Evolutionary conservation across 2,888 invertebrate genomes (phyloP), one percentile per base, ranked within the genome.

Genomic region (Diadegma fenestrale): DNA sequence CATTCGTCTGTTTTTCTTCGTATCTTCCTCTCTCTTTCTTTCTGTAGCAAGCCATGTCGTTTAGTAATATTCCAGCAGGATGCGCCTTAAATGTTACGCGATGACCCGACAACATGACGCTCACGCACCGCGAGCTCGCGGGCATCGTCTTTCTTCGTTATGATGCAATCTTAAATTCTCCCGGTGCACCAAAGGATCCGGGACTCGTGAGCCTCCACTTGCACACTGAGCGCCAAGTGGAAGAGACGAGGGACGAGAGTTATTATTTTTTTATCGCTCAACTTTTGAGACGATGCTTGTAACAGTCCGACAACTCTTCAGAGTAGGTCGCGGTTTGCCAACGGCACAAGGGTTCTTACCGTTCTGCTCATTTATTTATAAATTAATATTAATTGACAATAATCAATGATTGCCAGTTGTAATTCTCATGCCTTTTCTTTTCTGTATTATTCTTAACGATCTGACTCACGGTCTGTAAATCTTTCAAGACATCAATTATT

Each of bases 51-150:
- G 63, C 48, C 12, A 63, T 54, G 63, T 71, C 48, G 48, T 43
- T 69, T 71, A 12, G 71, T 63, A 54, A 80, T 80, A 73, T 80
- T 78, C 78, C 75, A 84, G 79, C 82, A 80, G 82, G 76, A 85
- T 82, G 82, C 80, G 58, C 66, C 79, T 79, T 76, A 85, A 85
- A 85, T 85, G 82, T 85, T 85, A 85, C 58, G 75, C 66, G 82
- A 85, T 76, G 80, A 82, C 71, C 82, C 79, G 76, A 33, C 71
- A 80, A 61, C 69, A 73, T 43, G 58, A 76, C 82, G 79, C 71
- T 80, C 80, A 82, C 82, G 85, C 85, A 79, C 58, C 80, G 66
- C 79, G 71, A 43, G 77, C 71, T 72, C 48, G 64, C 68, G 80
- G 80, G 72, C 80, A 73, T 80, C 72, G 64, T 54, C 72, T 78